Base-by-base conservation (phyloP, 2,797 vertebrate species). In the Hapalemur alaotrensis region DNA sequence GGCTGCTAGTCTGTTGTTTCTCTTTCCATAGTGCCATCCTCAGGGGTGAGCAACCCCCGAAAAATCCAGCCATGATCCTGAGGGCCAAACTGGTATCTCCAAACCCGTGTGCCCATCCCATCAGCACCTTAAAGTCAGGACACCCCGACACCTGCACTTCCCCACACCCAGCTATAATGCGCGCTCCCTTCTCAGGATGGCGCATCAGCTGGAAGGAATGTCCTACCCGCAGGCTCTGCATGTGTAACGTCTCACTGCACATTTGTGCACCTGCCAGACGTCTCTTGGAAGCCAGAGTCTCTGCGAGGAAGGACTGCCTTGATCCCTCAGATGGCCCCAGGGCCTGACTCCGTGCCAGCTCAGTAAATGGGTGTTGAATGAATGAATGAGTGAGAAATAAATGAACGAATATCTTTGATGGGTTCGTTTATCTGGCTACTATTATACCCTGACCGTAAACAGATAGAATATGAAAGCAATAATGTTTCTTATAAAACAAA, bases 121-220 rank as follows among this genome's bases (percentile, higher is more conserved):
- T 52, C 38, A 22, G n/a, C 22, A 70, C 72, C 32, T 38, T 30
- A 30, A 18, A 17, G 11, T 63, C 4, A 3, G n/a, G 35, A 1
- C 0, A 4, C 72, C 43, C 18, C 17, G 1, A 50, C n/a, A 15
- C 4, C 5, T 9, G 30, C 50, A 15, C 43, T 7, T 63, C n/a
- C 32, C n/a, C 22, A 13, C 2, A 11, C 7, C 12, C 70, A 2
- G 35, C 43, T 15, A 2, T 11, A 78, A 10, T 0, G 0, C 4
- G 1, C 32, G 2, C 35, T 89, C 35, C 7, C 18, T 80, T 41
- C 50, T 70, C 28, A n/a, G 20, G 17, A 59, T 0, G 14, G 23
- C 54, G 4, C 10, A 4, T 14, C 10, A 4, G 14, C 63, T 22
- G 0, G 67, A 22, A 11, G 14, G 46, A 23, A 32, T 22, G 9